Evolutionary conservation across 1,140 invertebrate genomes (phyloP), one percentile per base, ranked within the genome.

Genomic region (Reticulitermes speratus): DNA sequence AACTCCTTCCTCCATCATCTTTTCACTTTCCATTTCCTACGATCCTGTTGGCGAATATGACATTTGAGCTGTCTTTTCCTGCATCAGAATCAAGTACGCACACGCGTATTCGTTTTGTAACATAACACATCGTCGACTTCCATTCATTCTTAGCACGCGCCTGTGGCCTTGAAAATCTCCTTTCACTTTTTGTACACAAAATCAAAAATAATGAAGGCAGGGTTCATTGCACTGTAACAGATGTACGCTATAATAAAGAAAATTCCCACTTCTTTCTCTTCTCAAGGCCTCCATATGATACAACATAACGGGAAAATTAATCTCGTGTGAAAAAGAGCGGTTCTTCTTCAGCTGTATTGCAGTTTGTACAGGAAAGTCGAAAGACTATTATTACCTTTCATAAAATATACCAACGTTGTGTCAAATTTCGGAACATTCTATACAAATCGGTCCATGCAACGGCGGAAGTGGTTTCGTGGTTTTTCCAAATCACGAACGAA

Each of bases 131-230:
- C 52, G 52, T 75, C n/a, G 8, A 2, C 23, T 30, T 30, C 65
- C 25, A 75, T 75, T 75, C 65, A 30, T 9, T 11, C 25, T n/a
- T 30, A n/a, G 65, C 65, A 75, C 65, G 65, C 25, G 25, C 9
- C 65, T 75, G 25, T 75, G 65, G 65, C 65, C 65, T 75, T 75
- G 65, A 75, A 75, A 75, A 30, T 75, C n/a, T 75, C n/a, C n/a
- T 75, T 75, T 75, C 65, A 75, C 65, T 75, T 75, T 30, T 75
- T 30, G 8, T 11, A 75, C 14, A 75, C n/a, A 30, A 75, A 75
- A 75, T 75, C 65, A 75, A 75, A 75, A 75, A 25, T 75, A 75
- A 75, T 75, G 65, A 30, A 75, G 3, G 7, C 65, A 30, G 65
- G 65, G 65, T 75, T 75, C 65, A 30, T 30, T 75, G 65, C 65